These are phyloP conservation scores for Chaitophorus viminalis DNA, from an alignment of 2,888 invertebrate species.

Conservation along the genomic window DNA sequence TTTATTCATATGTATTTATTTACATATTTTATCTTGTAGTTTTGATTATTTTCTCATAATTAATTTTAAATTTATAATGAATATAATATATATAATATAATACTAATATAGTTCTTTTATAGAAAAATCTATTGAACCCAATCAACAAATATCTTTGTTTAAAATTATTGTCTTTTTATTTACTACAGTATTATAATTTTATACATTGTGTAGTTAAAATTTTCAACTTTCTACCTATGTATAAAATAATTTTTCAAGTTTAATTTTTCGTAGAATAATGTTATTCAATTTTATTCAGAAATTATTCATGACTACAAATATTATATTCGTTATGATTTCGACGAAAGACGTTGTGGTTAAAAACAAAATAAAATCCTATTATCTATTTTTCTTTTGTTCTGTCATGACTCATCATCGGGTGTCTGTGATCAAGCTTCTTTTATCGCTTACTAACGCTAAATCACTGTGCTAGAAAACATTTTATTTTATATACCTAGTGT, in stretches of 20 bases:
- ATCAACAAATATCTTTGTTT: too few species aligned
- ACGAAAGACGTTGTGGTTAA: not conserved
- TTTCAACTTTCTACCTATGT: too few species aligned
- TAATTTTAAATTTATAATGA: too few species aligned
- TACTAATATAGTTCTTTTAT: too few species aligned
- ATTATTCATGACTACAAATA: not conserved
- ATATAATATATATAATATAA: too few species aligned
- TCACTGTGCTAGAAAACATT: conserved; percentile 45
- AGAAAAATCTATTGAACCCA: too few species aligned
- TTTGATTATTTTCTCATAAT: too few species aligned
- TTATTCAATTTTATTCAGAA: not conserved
- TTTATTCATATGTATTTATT: too few species aligned
- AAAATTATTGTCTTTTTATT: too few species aligned
- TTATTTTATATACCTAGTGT: conserved; percentile 37
- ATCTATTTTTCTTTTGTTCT: conserved; percentile 34
- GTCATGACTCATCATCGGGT: conserved; percentile 51
- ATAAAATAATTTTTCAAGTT: not conserved
- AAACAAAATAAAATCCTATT: conserved; percentile 14
- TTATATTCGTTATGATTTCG: conserved; percentile 1
- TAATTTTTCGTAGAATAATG: not conserved
- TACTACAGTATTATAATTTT: too few species aligned
- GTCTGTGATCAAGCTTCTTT: conserved; percentile 22
- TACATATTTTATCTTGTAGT: too few species aligned
- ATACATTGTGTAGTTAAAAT: too few species aligned
- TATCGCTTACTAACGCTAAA: conserved; percentile 32